Evolutionary conservation across 2,888 invertebrate species (phyloP), one percentile per base, ranked within the genome.

Genomic region (Meteorus cinctellus): DNA sequence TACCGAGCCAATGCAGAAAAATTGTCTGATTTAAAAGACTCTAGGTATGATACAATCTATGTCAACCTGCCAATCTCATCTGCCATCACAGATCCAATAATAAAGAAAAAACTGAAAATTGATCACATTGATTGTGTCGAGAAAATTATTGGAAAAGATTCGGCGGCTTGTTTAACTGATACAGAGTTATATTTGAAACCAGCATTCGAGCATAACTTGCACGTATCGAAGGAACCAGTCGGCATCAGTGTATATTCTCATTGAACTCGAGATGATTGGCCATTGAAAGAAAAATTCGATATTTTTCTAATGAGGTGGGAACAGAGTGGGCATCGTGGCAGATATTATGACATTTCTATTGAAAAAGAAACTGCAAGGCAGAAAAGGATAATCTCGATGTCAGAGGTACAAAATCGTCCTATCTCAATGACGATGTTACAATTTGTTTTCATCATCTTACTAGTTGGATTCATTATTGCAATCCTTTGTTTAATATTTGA

Each of bases 221-320:
- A 68, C 10, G 2, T 51, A 1, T 59, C 59, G 10, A 29, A 16
- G 3, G 6, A 34, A 34, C 36, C 36, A 14, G 12, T 70, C 12
- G 10, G 34, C 16, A 12, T 3, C 2, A 16, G 2, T 70, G 19
- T 14, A 3, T 34, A 34, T 34, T 6, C 34, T 4, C 8, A 34
- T 34, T 2, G 4, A 34, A 34, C 34, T 34, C 34, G 59, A 14
- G 19, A 59, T 24, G 36, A 59, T 59, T 70, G 70, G 59, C 70
- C 70, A 10, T 24, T 59, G n/a, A 70, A 31, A 60, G 29, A 51
- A 51, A 24, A 27, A 51, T 48, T 51, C 16, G 29, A 68, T 29
- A 27, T 16, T 1, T 41, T 68, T 19, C 24, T 67, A 1, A 41
- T 51, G 48, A 4, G 27, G 16, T 51, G 29, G 29, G n/a, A 68